Evolutionary conservation across 2,113 vertebrate genomes (phyloP).

Genomic region (Nettapus auritus): DNA sequence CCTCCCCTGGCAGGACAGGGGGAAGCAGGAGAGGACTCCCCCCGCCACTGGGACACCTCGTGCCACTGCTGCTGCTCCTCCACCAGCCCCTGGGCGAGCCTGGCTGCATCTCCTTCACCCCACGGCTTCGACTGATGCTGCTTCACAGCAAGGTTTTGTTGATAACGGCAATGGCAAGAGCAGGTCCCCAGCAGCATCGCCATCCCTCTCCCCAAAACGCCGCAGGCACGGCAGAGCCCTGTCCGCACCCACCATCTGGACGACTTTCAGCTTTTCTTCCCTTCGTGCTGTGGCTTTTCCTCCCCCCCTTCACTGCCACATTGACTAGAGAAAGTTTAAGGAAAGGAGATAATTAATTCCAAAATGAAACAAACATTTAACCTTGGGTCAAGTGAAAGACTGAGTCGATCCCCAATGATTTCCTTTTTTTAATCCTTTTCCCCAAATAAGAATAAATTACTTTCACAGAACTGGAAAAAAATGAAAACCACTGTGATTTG

Average conservation of each 20-base stretch:
- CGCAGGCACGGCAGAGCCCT: accelerated
- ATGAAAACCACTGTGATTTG: too few relatives aligned
- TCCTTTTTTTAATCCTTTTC: neutral
- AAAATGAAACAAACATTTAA: constrained; percentile 4
- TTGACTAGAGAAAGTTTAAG: neutral
- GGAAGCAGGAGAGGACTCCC: neutral
- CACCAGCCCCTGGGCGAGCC: neutral
- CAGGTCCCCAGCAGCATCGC: neutral
- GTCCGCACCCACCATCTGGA: neutral
- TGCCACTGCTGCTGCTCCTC: neutral
- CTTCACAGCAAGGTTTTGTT: neutral
- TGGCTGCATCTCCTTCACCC: accelerated
- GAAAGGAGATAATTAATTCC: neutral
- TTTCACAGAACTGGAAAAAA: neutral
- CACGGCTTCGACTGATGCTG: accelerated
- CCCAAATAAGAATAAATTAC: neutral
- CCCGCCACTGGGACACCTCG: accelerated
- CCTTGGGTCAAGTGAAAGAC: neutral
- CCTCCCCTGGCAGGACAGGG: accelerated
- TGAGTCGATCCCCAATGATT: neutral
- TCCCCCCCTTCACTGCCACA: neutral
- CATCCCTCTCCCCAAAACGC: neutral
- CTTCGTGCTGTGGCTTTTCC: neutral
- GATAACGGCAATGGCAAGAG: neutral
- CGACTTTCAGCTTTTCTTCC: neutral